Percentiles rank a stretch among this genome's conserved stretches.
These are phyloP conservation scores for Epirrhoe alternata DNA, from an alignment of 2,888 invertebrate species.

Conservation along the genomic window DNA sequence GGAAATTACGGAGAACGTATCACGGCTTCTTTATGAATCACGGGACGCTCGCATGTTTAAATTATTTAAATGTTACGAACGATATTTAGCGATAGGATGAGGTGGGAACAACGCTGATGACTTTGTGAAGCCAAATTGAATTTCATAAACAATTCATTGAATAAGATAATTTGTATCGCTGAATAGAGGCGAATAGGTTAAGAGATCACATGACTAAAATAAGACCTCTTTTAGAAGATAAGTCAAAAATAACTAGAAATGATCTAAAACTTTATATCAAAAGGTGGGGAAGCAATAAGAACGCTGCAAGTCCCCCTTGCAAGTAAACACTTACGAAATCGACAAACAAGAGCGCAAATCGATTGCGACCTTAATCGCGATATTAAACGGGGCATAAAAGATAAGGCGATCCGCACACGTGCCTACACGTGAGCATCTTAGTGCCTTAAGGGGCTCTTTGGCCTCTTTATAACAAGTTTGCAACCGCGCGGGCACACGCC, in stretches of 20 bases:
- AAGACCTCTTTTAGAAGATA: too few relatives aligned
- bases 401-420: conserved; percentile 64
- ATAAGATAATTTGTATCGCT: not conserved
- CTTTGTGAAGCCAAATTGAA: not conserved
- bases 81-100: conserved; percentile 24
- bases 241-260: not conserved
- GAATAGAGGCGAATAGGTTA: not conserved
- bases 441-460: conserved; percentile 65
- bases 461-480: conserved; percentile 74
- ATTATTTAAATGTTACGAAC: conserved; percentile 29
- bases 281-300: conserved; percentile 36
- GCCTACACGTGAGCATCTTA: conserved; percentile 56
- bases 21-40: conserved; percentile 40
- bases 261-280: not conserved
- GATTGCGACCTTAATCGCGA: conserved; percentile 61
- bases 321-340: conserved; percentile 54
- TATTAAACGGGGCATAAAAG: conserved; percentile 62
- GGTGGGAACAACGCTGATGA: conserved; percentile 3
- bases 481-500: conserved; percentile 63
- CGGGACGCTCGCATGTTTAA: conserved; percentile 28
- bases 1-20: conserved; percentile 40
- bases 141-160: not conserved
- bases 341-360: conserved; percentile 58
- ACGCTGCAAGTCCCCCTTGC: conserved; percentile 37
- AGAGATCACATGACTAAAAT: not conserved